phyloP scores from a whole-genome alignment of 2,797 vertebrate species.

The Gymnoscopelus microlampas region DNA sequence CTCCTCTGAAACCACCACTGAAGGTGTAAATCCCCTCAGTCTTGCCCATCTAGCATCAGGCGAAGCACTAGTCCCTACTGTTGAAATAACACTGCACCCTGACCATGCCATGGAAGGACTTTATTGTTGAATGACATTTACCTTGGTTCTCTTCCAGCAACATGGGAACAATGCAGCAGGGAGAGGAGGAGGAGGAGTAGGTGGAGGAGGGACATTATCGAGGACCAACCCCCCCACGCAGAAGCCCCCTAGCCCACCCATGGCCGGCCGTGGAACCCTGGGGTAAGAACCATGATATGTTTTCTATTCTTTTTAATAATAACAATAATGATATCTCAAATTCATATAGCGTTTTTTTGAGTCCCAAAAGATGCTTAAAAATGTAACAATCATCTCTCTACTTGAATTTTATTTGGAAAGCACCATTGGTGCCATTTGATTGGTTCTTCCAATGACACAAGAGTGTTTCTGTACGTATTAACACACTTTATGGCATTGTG shows the following conservation, averaged over 20 bases:
- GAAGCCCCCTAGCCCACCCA: constrained; percentile 98
- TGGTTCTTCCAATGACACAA: no score
- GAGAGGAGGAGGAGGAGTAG: constrained; percentile 60
- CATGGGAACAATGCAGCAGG: constrained; percentile 96
- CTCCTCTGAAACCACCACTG: no score
- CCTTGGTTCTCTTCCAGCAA: constrained; percentile 76
- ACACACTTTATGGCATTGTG: no score
- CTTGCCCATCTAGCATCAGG: no score
- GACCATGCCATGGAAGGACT: constrained; percentile 16
- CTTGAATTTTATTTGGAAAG: no score
- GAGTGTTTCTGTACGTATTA: no score
- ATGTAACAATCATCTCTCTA: no score
- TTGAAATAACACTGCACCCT: constrained; percentile 11
- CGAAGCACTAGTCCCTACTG: neutral
- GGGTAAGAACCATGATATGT: constrained; percentile 80
- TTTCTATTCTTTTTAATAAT: neutral
- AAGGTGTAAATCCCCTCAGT: no score
- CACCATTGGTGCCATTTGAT: no score
- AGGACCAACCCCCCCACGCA: constrained; percentile 98
- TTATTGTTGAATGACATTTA: constrained; percentile 6
- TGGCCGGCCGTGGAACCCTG: constrained; percentile 95
- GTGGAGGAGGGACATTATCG: constrained; percentile 88
- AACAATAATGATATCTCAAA: no score
- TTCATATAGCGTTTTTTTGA: no score
- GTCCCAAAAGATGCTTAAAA: no score